Evolutionary conservation across 2,888 invertebrate species (phyloP).

Genomic region (Pinctada fucata): DNA sequence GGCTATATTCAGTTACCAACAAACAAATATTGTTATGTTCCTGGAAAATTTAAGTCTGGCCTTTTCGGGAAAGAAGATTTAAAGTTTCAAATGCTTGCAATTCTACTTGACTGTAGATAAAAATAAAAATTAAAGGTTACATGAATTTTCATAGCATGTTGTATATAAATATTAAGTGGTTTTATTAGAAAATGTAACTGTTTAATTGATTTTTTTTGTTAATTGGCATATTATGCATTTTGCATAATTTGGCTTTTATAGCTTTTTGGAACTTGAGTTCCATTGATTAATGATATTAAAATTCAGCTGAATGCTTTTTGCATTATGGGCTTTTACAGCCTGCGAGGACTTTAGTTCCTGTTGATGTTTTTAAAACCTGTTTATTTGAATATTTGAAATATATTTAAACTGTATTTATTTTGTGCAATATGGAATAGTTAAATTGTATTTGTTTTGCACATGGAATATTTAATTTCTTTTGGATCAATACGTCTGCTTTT

Average conservation of each 20-base stretch:
- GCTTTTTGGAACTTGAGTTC: not conserved
- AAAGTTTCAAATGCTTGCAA: constrained; percentile 35
- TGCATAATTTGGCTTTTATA: not conserved
- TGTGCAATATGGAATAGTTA: no score
- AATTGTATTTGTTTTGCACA: not conserved
- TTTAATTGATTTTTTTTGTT: no score
- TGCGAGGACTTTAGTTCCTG: not conserved
- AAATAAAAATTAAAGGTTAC: no score
- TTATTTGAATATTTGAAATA: not conserved
- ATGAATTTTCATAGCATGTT: no score
- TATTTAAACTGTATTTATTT: no score
- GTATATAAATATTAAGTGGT: no score
- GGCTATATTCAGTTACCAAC: constrained; percentile 30
- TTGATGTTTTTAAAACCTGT: not conserved
- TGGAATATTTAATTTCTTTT: not conserved
- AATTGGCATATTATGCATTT: not conserved
- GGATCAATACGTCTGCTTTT: constrained; percentile 28
- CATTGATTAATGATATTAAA: no score
- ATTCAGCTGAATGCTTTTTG: no score
- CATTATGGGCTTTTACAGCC: not conserved
- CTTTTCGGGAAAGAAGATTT: constrained; percentile 39
- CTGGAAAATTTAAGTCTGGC: constrained; percentile 3
- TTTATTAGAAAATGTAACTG: no score
- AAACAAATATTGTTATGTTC: constrained; percentile 18
- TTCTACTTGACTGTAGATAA: constrained; percentile 16